Evolutionary conservation across 2,797 vertebrate species (phyloP).

Genomic region (Acanthurus lineatus): DNA sequence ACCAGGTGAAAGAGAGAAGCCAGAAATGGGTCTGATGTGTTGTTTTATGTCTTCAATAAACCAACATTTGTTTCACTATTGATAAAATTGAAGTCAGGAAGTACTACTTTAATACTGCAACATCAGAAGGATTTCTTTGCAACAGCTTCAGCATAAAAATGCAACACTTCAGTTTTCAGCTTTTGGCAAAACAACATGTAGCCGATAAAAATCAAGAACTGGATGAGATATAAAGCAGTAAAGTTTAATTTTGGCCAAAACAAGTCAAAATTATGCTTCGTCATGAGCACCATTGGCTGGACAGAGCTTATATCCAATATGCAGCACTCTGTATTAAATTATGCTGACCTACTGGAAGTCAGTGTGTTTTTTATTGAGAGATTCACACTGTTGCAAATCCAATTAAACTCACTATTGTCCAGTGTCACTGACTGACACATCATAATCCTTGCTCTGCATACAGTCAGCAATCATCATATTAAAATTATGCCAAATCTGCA

Average conservation of each 20-base stretch:
- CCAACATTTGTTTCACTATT: too few relatives aligned
- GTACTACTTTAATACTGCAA: too few relatives aligned
- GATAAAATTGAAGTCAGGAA: too few relatives aligned
- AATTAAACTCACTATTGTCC: not conserved
- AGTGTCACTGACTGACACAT: constrained; percentile 1
- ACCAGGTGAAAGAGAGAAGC: too few relatives aligned
- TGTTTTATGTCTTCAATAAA: too few relatives aligned
- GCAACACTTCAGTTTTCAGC: not conserved
- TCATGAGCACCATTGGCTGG: not conserved
- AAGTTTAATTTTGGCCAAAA: not conserved
- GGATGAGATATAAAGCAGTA: not conserved
- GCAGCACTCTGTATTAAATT: not conserved
- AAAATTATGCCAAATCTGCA: not conserved
- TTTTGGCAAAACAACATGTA: not conserved
- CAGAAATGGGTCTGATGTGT: not conserved
- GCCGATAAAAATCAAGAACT: not conserved
- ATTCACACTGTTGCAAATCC: not conserved
- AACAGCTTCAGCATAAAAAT: too few relatives aligned
- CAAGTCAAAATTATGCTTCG: not conserved
- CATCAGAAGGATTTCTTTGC: too few relatives aligned
- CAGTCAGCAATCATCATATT: not conserved
- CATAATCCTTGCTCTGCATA: constrained; percentile 9
- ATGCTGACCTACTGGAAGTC: constrained; percentile 3
- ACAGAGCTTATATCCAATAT: not conserved
- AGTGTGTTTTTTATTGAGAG: not conserved